Evolutionary conservation across 2,888 invertebrate genomes (phyloP).

Genomic region (Barypeithes pellucidus): DNA sequence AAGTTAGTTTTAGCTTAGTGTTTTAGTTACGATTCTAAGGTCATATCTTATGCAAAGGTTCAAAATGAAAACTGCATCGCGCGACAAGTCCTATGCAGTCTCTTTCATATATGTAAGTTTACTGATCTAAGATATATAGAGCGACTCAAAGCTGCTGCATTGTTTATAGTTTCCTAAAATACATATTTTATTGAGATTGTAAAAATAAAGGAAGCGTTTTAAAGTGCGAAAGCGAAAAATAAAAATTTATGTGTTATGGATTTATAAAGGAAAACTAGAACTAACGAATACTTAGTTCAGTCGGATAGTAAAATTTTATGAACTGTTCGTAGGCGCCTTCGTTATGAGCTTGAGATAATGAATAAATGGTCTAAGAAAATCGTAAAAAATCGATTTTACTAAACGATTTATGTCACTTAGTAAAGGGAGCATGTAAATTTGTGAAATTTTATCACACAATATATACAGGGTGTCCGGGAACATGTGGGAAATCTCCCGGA

Average conservation of each 20-base stretch:
- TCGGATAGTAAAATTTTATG: constrained; percentile 5
- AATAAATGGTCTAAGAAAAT: not conserved
- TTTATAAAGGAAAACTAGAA: not conserved
- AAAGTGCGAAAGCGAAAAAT: constrained; percentile 4
- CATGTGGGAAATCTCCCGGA: too few relatives aligned
- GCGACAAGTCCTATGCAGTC: not conserved
- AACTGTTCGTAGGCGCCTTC: not conserved
- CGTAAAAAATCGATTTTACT: too few relatives aligned
- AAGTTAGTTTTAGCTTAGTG: too few relatives aligned
- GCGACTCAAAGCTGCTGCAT: constrained; percentile 1
- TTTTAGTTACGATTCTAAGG: too few relatives aligned
- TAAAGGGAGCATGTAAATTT: too few relatives aligned
- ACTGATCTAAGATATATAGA: not conserved
- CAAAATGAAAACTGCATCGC: not conserved
- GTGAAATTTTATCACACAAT: too few relatives aligned
- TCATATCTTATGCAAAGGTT: not conserved
- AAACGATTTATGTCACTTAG: too few relatives aligned
- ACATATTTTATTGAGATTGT: constrained; percentile 9
- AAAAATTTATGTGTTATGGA: constrained; percentile 4
- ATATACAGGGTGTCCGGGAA: too few relatives aligned
- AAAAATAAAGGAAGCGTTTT: constrained; percentile 9
- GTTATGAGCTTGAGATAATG: not conserved
- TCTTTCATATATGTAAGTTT: constrained; percentile 7
- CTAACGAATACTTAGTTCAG: not conserved
- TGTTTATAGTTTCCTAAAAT: constrained; percentile 9